These are phyloP conservation scores for Adelosebastes latens DNA, from an alignment of 2,797 vertebrate species.

Conservation along the genomic window DNA sequence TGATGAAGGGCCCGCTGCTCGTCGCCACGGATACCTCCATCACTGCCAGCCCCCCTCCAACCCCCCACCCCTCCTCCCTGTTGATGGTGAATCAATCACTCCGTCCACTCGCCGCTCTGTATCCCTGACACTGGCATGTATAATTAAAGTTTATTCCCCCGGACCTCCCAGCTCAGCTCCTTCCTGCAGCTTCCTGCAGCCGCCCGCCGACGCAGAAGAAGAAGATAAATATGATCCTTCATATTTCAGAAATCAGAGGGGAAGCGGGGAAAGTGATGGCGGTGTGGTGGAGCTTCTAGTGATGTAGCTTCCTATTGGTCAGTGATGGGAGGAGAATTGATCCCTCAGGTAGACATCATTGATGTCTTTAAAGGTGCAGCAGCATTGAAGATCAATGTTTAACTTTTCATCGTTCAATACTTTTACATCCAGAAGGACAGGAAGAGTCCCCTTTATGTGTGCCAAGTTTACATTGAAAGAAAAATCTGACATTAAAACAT, in stretches of 20 bases:
- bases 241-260: slow-evolving; percentile 58
- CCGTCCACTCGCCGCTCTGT: slow-evolving; percentile 54
- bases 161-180: slow-evolving; percentile 66
- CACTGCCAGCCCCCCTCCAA: background rate
- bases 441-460: background rate
- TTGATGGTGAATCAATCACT: slow-evolving; percentile 73
- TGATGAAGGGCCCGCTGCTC: slow-evolving; percentile 68
- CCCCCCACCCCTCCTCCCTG: background rate
- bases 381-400: background rate
- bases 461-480: background rate
- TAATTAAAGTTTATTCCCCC: slow-evolving; percentile 77
- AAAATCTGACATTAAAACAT: background rate
- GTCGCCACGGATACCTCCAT: slow-evolving; percentile 62
- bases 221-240: slow-evolving; percentile 57
- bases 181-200: slow-evolving; percentile 26
- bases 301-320: background rate
- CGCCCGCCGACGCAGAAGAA: background rate
- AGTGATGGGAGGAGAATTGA: background rate
- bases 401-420: background rate
- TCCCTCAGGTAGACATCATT: background rate
- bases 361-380: background rate
- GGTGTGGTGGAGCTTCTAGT: background rate
- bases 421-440: no score
- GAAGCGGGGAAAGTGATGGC: background rate
- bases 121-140: slow-evolving; percentile 74